phyloP scores from a whole-genome alignment of 2,113 vertebrate genomes.

The Morone saxatilis region DNA sequence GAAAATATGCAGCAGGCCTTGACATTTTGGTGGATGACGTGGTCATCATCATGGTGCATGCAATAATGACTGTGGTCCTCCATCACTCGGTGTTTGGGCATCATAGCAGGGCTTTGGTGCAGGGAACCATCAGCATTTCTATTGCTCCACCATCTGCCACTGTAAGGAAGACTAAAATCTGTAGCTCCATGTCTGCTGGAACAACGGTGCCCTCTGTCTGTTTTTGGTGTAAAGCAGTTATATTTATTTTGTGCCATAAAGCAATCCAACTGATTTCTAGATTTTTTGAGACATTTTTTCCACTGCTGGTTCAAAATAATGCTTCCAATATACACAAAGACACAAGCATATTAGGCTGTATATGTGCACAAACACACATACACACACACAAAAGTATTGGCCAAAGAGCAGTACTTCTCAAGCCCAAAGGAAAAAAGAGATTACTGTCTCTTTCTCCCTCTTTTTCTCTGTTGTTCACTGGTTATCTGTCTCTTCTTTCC shows the following conservation, averaged over 20 bases:
- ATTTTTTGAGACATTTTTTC: neutral
- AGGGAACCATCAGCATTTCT: constrained; percentile 60
- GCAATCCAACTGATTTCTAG: constrained; percentile 2
- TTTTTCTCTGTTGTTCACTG: constrained; percentile 63
- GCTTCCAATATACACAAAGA: constrained; percentile 1
- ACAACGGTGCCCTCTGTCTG: constrained; percentile 47
- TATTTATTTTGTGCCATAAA: constrained; percentile 7
- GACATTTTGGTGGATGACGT: constrained; percentile 69
- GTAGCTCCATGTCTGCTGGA: constrained; percentile 24
- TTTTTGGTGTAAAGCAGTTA: constrained; percentile 21
- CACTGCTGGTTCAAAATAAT: constrained; percentile 19
- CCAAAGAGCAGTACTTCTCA: constrained; percentile 44
- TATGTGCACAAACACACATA: constrained; percentile 6
- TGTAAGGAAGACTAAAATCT: constrained; percentile 33
- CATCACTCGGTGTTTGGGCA: constrained; percentile 65
- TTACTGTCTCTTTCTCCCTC: constrained; percentile 42
- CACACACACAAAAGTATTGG: neutral
- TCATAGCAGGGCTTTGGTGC: constrained; percentile 64
- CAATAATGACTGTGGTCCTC: constrained; percentile 57
- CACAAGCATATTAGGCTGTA: neutral
- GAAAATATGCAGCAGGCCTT: constrained; percentile 61
- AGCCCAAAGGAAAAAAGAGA: constrained; percentile 55
- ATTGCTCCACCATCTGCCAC: constrained; percentile 66
- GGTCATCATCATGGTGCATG: constrained; percentile 63
- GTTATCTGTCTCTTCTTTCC: constrained; percentile 55